These are phyloP conservation scores for Callopanchax toddi DNA, from an alignment of 2,113 vertebrate species.

Conservation along the genomic window DNA sequence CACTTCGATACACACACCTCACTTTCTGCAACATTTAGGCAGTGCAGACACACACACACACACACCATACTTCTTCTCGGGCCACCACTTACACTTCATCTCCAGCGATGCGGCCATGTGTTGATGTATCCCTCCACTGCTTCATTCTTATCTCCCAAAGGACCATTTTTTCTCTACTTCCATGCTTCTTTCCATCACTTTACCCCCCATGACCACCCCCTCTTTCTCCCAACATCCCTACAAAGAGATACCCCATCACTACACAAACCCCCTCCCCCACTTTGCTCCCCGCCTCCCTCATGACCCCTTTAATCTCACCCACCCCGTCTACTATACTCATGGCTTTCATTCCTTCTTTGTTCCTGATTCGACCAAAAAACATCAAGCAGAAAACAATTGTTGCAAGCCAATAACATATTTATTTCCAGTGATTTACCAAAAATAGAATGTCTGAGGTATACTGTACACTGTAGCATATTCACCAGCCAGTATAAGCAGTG, in stretches of 20 bases:
- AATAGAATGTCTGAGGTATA: neutral
- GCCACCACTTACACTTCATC: conserved; percentile 41
- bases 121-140: conserved; percentile 33
- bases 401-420: conserved; percentile 30
- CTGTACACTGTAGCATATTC: conserved; percentile 12
- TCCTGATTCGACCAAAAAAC: conserved; percentile 11
- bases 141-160: conserved; percentile 51
- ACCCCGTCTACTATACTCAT: conserved; percentile 6
- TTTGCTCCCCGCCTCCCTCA: conserved; percentile 5
- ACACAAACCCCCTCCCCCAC: conserved; percentile 1
- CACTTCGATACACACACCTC: conserved; percentile 36
- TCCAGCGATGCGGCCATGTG: conserved; percentile 58
- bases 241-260: conserved; percentile 15
- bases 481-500: conserved; percentile 15
- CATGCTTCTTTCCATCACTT: conserved; percentile 29
- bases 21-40: conserved; percentile 12
- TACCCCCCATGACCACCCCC: conserved; percentile 18
- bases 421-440: conserved; percentile 15
- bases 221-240: conserved; percentile 1
- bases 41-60: conserved; percentile 7
- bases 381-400: conserved; percentile 2
- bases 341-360: conserved; percentile 26
- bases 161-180: conserved; percentile 36
- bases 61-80: conserved; percentile 32
- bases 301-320: conserved; percentile 56